Evolutionary conservation across 2,113 vertebrate genomes (phyloP).

Genomic region (Speoplatyrhinus poulsoni): DNA sequence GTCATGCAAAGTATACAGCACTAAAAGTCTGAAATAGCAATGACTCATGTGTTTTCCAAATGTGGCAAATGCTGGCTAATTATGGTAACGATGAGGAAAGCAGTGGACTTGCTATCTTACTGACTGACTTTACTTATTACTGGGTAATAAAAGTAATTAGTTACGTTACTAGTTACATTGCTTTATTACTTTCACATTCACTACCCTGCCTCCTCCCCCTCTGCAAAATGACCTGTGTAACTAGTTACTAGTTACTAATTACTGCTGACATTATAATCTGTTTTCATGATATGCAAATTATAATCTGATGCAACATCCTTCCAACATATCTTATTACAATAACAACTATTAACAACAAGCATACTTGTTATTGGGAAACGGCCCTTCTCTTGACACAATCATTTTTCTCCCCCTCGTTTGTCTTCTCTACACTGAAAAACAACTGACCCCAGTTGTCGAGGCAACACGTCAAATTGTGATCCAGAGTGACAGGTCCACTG

Average conservation of each 20-base stretch:
- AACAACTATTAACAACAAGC: no score
- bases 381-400: conserved; percentile 20
- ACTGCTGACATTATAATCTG: conserved; percentile 19
- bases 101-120: not conserved
- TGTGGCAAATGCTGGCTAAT: conserved; percentile 48
- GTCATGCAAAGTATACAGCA: conserved; percentile 35
- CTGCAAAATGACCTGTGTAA: no score
- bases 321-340: conserved; percentile 2
- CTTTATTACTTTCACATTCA: no score
- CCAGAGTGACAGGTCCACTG: conserved; percentile 65
- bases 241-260: not conserved
- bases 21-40: conserved; percentile 41
- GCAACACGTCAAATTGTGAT: conserved; percentile 60
- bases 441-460: conserved; percentile 56
- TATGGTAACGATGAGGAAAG: conserved; percentile 25
- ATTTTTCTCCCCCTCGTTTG: conserved; percentile 19
- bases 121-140: not conserved
- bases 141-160: no score
- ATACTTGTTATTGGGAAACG: no score
- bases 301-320: conserved; percentile 25
- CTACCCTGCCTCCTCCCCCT: no score
- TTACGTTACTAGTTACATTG: no score
- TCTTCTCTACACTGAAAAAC: conserved; percentile 31
- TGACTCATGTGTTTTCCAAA: conserved; percentile 55
- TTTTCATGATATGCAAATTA: conserved; percentile 20